Conservation (phyloP, 2,888 invertebrate genomes). For the Eupithecia abbreviata region DNA sequence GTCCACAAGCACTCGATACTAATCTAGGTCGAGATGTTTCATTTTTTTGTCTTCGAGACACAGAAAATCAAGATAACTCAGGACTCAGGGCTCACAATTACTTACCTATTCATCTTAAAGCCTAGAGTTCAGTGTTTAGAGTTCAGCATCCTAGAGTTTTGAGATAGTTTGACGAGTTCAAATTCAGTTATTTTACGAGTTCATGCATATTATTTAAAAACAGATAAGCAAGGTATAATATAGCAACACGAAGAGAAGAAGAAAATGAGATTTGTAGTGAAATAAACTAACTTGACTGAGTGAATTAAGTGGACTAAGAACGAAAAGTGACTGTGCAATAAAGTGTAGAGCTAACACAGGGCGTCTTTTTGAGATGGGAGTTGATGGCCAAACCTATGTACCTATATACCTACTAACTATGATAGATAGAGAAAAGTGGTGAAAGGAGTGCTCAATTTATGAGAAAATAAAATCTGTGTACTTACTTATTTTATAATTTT, state of each 20-base stretch:
- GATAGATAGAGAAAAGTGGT: too few relatives aligned
- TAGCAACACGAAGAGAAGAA: neutral
- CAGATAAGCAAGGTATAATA: neutral
- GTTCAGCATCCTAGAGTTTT: neutral
- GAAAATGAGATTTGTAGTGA: neutral
- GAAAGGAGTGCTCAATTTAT: too few relatives aligned
- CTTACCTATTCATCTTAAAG: neutral
- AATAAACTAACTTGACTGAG: neutral
- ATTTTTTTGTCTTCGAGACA: neutral
- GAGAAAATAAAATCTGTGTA: too few relatives aligned
- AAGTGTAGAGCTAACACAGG: neutral
- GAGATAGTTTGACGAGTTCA: neutral
- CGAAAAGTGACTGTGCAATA: slow-evolving; percentile 31
- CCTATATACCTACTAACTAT: too few relatives aligned
- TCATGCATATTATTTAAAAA: neutral
- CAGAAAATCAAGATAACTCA: neutral
- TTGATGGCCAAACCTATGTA: too few relatives aligned
- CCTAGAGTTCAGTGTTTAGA: too few relatives aligned
- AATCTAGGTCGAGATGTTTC: neutral
- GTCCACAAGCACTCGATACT: neutral
- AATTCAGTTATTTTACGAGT: neutral
- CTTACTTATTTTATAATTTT: too few relatives aligned
- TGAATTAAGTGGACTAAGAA: slow-evolving; percentile 12
- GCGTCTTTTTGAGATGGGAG: too few relatives aligned
- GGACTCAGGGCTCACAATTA: neutral